Evolutionary conservation across 1,140 invertebrate genomes (phyloP).

Genomic region (Heterodera schachtii): DNA sequence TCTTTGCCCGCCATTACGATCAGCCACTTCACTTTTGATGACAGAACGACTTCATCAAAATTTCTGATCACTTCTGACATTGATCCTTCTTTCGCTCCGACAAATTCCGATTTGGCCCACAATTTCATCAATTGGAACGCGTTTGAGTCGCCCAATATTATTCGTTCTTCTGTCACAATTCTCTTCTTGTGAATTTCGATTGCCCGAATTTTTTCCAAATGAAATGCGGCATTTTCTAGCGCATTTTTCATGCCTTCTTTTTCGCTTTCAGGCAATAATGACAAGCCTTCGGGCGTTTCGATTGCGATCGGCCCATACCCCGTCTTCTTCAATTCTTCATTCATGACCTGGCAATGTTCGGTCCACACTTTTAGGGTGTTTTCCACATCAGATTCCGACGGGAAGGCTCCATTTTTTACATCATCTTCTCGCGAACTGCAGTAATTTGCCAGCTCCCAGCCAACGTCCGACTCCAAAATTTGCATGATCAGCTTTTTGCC

Average conservation of each 20-base stretch:
- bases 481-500: not conserved
- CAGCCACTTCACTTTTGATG: not conserved
- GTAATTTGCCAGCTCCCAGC: not conserved
- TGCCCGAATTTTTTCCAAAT: not conserved
- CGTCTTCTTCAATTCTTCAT: not conserved
- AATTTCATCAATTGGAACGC: conserved; percentile 1
- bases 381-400: not conserved
- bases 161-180: not conserved
- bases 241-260: not conserved
- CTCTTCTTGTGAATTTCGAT: not conserved
- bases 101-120: not conserved
- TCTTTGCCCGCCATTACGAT: conserved; percentile 12
- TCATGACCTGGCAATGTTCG: not conserved
- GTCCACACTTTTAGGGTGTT: not conserved
- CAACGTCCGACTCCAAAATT: not conserved
- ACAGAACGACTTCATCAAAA: conserved; percentile 1
- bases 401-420: conserved; percentile 8
- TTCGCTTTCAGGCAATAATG: not conserved
- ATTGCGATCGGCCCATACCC: not conserved
- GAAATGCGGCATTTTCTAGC: not conserved
- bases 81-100: not conserved
- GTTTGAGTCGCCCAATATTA: not conserved
- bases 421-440: not conserved
- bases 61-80: conserved; percentile 11
- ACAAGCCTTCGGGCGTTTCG: not conserved